phyloP scores from a whole-genome alignment of 2,888 invertebrate species.

The Drosophila hamatofila region DNA sequence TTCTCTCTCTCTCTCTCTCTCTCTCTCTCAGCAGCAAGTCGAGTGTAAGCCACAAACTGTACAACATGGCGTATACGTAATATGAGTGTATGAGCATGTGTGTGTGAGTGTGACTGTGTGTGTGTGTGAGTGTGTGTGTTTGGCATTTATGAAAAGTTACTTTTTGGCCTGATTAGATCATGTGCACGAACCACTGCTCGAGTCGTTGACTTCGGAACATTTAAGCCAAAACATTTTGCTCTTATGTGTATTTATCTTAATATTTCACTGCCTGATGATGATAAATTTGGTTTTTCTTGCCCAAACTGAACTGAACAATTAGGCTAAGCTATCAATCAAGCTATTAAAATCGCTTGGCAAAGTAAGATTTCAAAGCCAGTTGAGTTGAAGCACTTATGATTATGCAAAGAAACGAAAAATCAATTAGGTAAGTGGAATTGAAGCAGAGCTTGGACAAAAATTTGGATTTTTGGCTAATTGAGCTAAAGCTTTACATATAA shows the following conservation, averaged over 20 bases:
- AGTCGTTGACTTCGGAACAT: slow-evolving; percentile 28
- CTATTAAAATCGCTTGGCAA: slow-evolving; percentile 35
- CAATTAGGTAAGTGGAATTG: background rate
- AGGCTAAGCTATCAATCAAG: slow-evolving; percentile 43
- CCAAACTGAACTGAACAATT: slow-evolving; percentile 31
- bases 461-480: background rate
- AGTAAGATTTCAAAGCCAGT: slow-evolving; percentile 8
- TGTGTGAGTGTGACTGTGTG: background rate
- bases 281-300: slow-evolving; percentile 24
- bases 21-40: slow-evolving; percentile 32
- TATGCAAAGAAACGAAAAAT: background rate
- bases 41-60: slow-evolving; percentile 42
- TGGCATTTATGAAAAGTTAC: slow-evolving; percentile 49
- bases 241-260: slow-evolving; percentile 32
- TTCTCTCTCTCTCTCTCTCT: no score
- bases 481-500: background rate
- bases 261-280: slow-evolving; percentile 27
- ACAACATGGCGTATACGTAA: slow-evolving; percentile 55
- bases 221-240: slow-evolving; percentile 20
- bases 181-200: slow-evolving; percentile 11
- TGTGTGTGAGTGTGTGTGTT: slow-evolving; percentile 16
- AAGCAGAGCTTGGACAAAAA: background rate
- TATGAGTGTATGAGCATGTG: slow-evolving; percentile 2
- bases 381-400: slow-evolving; percentile 4
- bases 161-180: slow-evolving; percentile 42